These are phyloP conservation scores for Syrista parreyssii DNA, from an alignment of 2,888 invertebrate genomes.

Conservation along the genomic window DNA sequence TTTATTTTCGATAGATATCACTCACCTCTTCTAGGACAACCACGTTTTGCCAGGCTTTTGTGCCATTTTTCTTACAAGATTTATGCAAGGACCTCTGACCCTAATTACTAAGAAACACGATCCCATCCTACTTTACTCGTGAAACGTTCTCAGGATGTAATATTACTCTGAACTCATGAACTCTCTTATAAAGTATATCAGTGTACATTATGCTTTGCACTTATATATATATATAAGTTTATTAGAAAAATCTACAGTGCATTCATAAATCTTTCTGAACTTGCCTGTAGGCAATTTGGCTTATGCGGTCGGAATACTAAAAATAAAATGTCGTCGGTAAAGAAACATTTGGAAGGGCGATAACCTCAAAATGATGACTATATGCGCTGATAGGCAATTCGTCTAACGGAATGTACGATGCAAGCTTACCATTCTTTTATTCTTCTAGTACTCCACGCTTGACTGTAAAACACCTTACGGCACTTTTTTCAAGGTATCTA, in stretches of 20 bases:
- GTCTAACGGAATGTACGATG: background rate
- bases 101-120: background rate
- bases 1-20: background rate
- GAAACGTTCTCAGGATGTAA: background rate
- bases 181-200: background rate
- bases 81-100: background rate
- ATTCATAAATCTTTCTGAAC: background rate
- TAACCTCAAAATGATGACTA: background rate
- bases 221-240: background rate
- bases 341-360: constrained; percentile 3
- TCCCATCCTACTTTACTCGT: background rate
- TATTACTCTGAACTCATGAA: background rate
- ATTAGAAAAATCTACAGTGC: background rate
- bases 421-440: background rate
- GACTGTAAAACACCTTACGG: background rate
- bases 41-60: background rate
- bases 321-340: background rate
- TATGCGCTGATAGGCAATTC: background rate
- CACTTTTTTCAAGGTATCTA: background rate
- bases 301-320: background rate
- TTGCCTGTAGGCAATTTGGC: background rate
- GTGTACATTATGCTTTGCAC: background rate
- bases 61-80: background rate
- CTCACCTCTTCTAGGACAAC: background rate
- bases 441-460: background rate